Evolutionary conservation across 2,797 vertebrate species (phyloP), one percentile per base, ranked within the genome.

Genomic region (Gymnopithys bicolor): DNA sequence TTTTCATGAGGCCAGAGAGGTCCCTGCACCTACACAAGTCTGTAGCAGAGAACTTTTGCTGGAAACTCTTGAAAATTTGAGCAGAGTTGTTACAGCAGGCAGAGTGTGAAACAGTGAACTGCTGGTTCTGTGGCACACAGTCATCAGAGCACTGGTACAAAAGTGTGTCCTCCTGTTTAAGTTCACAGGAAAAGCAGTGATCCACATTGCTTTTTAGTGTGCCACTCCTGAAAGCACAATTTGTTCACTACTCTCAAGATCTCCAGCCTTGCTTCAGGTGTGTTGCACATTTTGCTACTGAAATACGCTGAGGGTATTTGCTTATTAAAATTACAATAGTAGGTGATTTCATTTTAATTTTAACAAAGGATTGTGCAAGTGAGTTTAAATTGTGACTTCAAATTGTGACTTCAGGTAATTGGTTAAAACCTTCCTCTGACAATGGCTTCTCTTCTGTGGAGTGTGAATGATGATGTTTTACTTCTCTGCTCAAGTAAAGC

Each of bases 51-150:
- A 83, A 58, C 4, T 46, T 30, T 21, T 27, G 19, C 58, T 49
- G 33, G 7, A 66, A 68, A 32, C 32, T 48, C 21, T 4, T 2
- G 22, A 49, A 63, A 25, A 53, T 53, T 22, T 41, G 37, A 77
- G 33, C 48, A 49, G 74, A 67, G 39, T 13, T 58, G 19, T 43
- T 86, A 39, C 27, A 88, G 28, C 30, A 81, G 19, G 10, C 53
- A 76, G 46, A 52, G 7, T 73, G 35, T 62, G 52, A 60, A 76
- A 43, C 0, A 66, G 18, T n/a, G 70, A 82, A 63, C 30, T 83
- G 27, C n/a, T 82, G 90, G 27, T 51, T 92, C 27, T n/a, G 33
- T 0, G 2, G 24, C 49, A 60, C 0, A 0, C 4, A 32, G 0
- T 64, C 33, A 4, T 74, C 59, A 70, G 6, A 81, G 2, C 27